Percentiles rank a stretch among this genome's conserved stretches.
Conservation (phyloP, 2,888 invertebrate species). For the Lypha dubia region DNA sequence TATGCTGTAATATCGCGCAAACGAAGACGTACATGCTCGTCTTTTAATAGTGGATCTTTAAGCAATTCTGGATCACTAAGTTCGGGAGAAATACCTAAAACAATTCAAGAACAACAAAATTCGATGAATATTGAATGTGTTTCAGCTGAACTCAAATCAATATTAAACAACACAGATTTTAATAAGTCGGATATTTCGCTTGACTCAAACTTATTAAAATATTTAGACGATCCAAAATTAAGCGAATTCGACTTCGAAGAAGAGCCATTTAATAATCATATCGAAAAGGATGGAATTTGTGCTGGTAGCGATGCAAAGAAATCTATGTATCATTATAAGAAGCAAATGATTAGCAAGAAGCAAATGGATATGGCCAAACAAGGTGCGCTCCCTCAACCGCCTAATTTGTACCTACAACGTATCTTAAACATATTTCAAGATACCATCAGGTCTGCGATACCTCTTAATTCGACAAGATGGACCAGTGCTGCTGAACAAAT, state of each 20-base stretch:
- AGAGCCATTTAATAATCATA: neutral
- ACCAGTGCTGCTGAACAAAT: constrained; percentile 71
- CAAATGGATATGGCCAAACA: constrained; percentile 71
- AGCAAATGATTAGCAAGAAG: constrained; percentile 69
- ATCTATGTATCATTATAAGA: constrained; percentile 55
- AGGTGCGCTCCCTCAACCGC: constrained; percentile 64
- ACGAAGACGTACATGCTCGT: constrained; percentile 80
- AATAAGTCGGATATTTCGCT: constrained; percentile 71
- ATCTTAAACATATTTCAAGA: constrained; percentile 72
- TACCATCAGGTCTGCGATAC: constrained; percentile 25
- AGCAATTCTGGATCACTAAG: constrained; percentile 77
- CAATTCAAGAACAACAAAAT: constrained; percentile 75
- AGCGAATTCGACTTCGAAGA: constrained; percentile 14
- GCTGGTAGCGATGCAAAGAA: constrained; percentile 31
- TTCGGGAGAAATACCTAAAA: constrained; percentile 80
- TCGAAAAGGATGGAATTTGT: constrained; percentile 57
- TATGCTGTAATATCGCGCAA: constrained; percentile 83
- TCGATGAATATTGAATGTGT: constrained; percentile 55
- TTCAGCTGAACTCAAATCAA: constrained; percentile 72
- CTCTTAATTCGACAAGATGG: neutral
- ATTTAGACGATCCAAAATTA: constrained; percentile 29
- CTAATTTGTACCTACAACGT: constrained; percentile 67
- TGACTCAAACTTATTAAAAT: constrained; percentile 32
- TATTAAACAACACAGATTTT: constrained; percentile 77
- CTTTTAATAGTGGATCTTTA: constrained; percentile 75